A percentile compares a stretch with the other conserved stretches of the same genome.
Conservation (phyloP, 2,797 vertebrate genomes). For the Lagorchestes hirsutus region DNA sequence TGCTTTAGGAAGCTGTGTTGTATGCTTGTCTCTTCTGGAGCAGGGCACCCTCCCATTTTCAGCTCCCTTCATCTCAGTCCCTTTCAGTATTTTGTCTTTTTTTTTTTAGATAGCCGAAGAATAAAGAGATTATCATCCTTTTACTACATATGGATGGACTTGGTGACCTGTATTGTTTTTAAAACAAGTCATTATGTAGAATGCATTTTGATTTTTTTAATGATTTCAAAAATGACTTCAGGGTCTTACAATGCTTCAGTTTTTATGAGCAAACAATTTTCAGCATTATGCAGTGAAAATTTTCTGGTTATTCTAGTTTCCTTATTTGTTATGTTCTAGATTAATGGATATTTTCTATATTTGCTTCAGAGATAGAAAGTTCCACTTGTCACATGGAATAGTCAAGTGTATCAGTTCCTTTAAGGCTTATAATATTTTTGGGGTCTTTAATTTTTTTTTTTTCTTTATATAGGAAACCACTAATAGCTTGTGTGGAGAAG, state of each 20-base stretch:
- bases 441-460: neutral
- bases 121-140: neutral
- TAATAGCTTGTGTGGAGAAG: slow-evolving; percentile 90
- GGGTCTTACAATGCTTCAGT: neutral
- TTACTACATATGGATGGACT: neutral
- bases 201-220: neutral
- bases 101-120: neutral
- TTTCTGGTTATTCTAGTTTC: neutral
- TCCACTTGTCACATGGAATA: neutral
- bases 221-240: neutral
- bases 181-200: no score
- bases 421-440: slow-evolving; percentile 16
- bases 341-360: neutral
- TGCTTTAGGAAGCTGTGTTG: neutral
- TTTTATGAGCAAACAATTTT: neutral
- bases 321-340: neutral
- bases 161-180: neutral
- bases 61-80: neutral
- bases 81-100: neutral
- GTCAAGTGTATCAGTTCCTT: neutral
- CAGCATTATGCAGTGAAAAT: no score
- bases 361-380: no score
- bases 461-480: slow-evolving; percentile 85
- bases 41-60: neutral
- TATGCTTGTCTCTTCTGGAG: neutral